Percentiles rank a stretch among this genome's conserved stretches.
Conservation (phyloP, 2,888 invertebrate species). For the Tortrix viridana region DNA sequence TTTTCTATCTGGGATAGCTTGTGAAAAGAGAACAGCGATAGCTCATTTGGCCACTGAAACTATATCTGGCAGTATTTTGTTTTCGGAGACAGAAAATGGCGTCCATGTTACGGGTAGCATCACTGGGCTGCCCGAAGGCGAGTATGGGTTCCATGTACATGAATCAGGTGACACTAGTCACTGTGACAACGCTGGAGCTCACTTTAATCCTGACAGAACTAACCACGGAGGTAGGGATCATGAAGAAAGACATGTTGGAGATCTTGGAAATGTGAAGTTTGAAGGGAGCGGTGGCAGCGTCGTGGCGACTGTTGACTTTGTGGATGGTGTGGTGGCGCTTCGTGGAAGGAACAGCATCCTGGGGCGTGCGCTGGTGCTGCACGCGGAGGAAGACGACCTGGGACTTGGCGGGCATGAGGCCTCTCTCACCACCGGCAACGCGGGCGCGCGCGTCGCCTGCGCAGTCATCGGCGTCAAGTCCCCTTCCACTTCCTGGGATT, state of each 20-base stretch:
- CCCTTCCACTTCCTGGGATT: slow-evolving; percentile 60
- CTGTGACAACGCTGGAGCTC: slow-evolving; percentile 84
- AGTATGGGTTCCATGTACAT: slow-evolving; percentile 87
- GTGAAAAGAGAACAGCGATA: slow-evolving; percentile 54
- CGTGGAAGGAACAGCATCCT: slow-evolving; percentile 71
- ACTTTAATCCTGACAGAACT: slow-evolving; percentile 87
- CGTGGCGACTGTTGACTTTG: slow-evolving; percentile 78
- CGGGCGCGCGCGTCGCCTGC: slow-evolving; percentile 77
- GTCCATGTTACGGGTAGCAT: slow-evolving; percentile 79
- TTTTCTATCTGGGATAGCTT: slow-evolving; percentile 30
- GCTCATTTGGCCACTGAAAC: slow-evolving; percentile 53
- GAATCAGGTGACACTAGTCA: slow-evolving; percentile 81
- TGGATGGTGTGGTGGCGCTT: slow-evolving; percentile 76
- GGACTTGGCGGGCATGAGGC: slow-evolving; percentile 64
- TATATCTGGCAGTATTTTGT: slow-evolving; percentile 59
- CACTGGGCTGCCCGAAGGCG: slow-evolving; percentile 77
- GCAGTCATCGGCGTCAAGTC: slow-evolving; percentile 72
- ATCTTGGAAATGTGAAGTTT: slow-evolving; percentile 88
- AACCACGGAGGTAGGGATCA: slow-evolving; percentile 86
- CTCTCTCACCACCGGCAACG: slow-evolving; percentile 77
- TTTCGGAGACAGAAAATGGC: slow-evolving; percentile 77
- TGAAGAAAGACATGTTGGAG: slow-evolving; percentile 87
- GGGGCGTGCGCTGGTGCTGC: slow-evolving; percentile 77
- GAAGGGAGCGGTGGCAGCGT: slow-evolving; percentile 61
- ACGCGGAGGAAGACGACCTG: slow-evolving; percentile 72